A percentile compares a stretch with the other conserved stretches of the same genome.
Evolutionary conservation across 2,113 vertebrate species (phyloP).

Genomic region (Diglossa brunneiventris): DNA sequence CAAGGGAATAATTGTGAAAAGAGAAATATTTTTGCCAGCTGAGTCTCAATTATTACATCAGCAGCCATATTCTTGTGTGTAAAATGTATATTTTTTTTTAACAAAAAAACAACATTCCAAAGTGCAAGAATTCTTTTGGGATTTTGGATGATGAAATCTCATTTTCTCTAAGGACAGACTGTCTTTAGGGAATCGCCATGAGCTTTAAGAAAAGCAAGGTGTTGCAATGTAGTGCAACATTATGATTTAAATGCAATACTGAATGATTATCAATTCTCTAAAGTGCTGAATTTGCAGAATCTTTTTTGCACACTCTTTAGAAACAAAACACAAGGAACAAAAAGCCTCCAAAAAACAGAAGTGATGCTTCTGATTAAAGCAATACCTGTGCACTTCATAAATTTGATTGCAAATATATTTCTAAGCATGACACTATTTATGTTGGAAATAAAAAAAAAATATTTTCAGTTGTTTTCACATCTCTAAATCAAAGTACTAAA

Average conservation of each 20-base stretch:
- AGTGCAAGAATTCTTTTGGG: conserved; percentile 27
- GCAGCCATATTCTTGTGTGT: conserved; percentile 44
- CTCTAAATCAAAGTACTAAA: conserved; percentile 56
- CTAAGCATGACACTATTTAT: conserved; percentile 52
- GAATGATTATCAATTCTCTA: conserved; percentile 52
- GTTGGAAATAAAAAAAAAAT: neutral
- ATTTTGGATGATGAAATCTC: conserved; percentile 27
- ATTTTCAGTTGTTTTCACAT: conserved; percentile 63
- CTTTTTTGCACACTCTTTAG: conserved; percentile 12
- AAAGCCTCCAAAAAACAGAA: neutral
- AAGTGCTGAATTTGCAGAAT: conserved; percentile 41
- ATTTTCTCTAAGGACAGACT: conserved; percentile 35
- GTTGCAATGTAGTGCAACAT: conserved; percentile 15
- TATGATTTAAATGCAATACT: conserved; percentile 54
- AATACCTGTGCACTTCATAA: conserved; percentile 52
- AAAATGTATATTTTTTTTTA: neutral
- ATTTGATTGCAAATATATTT: conserved; percentile 68
- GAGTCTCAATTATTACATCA: conserved; percentile 47
- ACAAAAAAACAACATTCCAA: neutral
- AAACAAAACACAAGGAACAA: neutral
- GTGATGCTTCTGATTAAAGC: conserved; percentile 45
- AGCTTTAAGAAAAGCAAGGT: conserved; percentile 48
- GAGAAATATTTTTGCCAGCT: conserved; percentile 44
- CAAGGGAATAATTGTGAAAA: conserved; percentile 25
- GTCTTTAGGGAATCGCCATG: conserved; percentile 23